Percentiles rank a stretch among this genome's conserved stretches.
Conservation (phyloP, 2,113 vertebrate species). For the Shinisaurus crocodilurus region DNA sequence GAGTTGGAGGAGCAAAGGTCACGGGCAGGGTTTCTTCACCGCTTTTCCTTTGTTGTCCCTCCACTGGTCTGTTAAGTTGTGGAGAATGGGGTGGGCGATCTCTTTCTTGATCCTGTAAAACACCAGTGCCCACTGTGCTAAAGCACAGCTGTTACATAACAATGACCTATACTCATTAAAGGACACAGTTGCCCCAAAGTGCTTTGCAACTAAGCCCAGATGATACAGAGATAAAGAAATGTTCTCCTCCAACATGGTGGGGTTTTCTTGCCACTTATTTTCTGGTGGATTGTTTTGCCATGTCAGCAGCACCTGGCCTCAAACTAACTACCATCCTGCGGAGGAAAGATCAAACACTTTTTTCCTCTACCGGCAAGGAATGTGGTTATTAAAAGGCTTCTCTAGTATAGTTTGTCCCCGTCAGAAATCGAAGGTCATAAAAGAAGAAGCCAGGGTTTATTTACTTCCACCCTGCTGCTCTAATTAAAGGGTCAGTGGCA, state of each 20-base stretch:
- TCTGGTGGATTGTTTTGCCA: background rate
- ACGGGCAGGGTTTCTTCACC: background rate
- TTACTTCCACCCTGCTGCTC: slow-evolving; percentile 64
- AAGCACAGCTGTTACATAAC: background rate
- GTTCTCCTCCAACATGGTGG: background rate
- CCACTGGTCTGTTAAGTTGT: background rate
- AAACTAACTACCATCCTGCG: slow-evolving; percentile 8
- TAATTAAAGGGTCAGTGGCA: slow-evolving; percentile 72
- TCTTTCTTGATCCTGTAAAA: background rate
- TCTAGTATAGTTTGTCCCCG: slow-evolving; percentile 35
- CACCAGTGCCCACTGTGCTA: background rate
- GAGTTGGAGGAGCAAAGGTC: background rate
- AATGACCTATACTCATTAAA: background rate
- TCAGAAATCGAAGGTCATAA: slow-evolving; percentile 57
- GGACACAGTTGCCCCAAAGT: background rate
- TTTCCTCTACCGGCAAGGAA: slow-evolving; percentile 1
- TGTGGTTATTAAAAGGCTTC: slow-evolving; percentile 49
- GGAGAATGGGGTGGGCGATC: background rate
- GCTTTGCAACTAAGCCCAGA: background rate
- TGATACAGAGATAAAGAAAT: background rate
- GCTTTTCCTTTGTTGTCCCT: background rate
- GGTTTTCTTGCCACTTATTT: background rate
- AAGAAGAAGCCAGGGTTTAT: slow-evolving; percentile 58
- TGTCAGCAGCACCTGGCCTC: slow-evolving; percentile 17
- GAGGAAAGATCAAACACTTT: slow-evolving; percentile 40